These are phyloP conservation scores for Leucopsar rothschildi DNA, from an alignment of 2,113 vertebrate genomes.

Conservation along the genomic window DNA sequence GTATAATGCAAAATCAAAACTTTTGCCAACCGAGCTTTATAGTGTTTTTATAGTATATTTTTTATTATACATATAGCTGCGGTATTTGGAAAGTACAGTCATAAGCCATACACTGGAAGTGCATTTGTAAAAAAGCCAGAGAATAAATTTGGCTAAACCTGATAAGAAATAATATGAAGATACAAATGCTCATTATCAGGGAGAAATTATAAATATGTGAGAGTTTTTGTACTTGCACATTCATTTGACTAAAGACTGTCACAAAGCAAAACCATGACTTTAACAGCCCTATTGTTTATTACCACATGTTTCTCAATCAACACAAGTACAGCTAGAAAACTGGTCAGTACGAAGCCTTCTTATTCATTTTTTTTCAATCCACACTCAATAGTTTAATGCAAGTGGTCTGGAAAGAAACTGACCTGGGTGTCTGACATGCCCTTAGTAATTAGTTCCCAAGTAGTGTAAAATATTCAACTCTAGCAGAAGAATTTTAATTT, in stretches of 20 bases:
- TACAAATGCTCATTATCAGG: not conserved
- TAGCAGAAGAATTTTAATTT: constrained; percentile 56
- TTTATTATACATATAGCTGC: not conserved
- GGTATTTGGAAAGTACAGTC: not conserved
- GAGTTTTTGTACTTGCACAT: not conserved
- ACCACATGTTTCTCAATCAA: not conserved
- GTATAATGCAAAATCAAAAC: not conserved
- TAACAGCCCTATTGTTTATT: not conserved
- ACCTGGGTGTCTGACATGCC: not conserved
- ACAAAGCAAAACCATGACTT: not conserved
- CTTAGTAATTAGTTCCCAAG: constrained; percentile 22
- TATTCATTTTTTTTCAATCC: not conserved
- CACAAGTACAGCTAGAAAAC: not conserved
- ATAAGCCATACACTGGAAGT: not conserved
- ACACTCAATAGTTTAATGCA: constrained; percentile 18
- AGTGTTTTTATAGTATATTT: not conserved
- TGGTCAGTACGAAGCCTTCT: not conserved
- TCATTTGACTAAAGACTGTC: not conserved
- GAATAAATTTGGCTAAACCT: not conserved
- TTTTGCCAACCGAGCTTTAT: not conserved
- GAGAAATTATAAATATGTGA: not conserved
- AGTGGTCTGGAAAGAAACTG: constrained; percentile 24
- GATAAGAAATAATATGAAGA: not conserved
- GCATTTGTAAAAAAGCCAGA: not conserved
- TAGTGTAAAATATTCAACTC: constrained; percentile 14